Base-by-base conservation (phyloP, 2,797 vertebrate species). In the Myotis planiceps region DNA sequence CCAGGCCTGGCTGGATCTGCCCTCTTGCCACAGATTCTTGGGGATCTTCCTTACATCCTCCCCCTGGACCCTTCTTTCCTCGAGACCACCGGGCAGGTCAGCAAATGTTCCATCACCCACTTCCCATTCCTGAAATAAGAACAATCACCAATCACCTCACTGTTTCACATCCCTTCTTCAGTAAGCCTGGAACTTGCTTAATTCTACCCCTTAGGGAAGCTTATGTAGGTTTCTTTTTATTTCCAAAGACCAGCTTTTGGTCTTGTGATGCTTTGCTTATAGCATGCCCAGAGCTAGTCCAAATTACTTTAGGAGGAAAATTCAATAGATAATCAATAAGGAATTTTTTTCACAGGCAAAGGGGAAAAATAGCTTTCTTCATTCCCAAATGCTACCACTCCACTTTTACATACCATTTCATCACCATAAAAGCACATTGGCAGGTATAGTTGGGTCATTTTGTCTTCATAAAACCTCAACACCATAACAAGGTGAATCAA, bases 271-370 rank as follows among this genome's bases (percentile, higher is more conserved):
- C 10, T 90, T 86, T 63, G 10, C 16, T 85, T 69, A 51, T 13
- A 42, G 27, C 21, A 81, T 21, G 25, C 32, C 29, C n/a, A 69
- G 19, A 74, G 65, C 51, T 47, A 71, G 39, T 53, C 27, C 49
- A 94, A 49, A 90, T 80, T 37, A 84, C 29, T 27, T 42, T 49
- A 71, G 69, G 21, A 34, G 10, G 51, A 84, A 85, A 4, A 49
- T n/a, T 75, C 51, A 82, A 75, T 63, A 58, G 16, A 34, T 60
- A 90, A 78, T 69, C 78, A 86, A 75, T 78, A 93, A 78, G 93
- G 29, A 39, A 7, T 78, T 37, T 8, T 76, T 68, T 93, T 93
- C 45, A 92, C 49, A 93, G 45, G 23, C 25, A 49, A 81, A 19
- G 32, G 4, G 39, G 15, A 76, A 45, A 32, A 75, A 37, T 60